Evolutionary conservation across 2,113 vertebrate species (phyloP).

Genomic region (Abramis brama): DNA sequence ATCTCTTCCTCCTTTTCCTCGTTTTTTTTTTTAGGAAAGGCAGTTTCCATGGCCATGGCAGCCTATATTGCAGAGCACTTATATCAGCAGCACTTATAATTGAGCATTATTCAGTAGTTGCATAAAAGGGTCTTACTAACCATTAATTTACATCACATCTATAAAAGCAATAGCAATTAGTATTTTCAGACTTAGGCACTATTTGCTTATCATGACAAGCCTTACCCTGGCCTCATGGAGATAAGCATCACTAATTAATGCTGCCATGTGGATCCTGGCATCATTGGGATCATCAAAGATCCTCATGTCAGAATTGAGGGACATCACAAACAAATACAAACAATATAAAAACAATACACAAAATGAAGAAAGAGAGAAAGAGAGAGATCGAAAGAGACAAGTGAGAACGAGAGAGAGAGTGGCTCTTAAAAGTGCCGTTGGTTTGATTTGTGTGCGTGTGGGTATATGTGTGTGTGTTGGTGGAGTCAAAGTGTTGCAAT

Average conservation of each 20-base stretch:
- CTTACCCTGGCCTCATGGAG: no score
- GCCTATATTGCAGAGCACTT: neutral
- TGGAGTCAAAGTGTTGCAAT: constrained; percentile 4
- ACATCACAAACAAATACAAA: no score
- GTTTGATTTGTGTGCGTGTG: neutral
- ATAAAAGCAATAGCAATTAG: neutral
- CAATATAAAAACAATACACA: no score
- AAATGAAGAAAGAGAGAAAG: neutral
- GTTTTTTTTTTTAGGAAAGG: no score
- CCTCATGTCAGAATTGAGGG: no score
- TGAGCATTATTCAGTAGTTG: neutral
- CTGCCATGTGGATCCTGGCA: no score
- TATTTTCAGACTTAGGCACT: neutral
- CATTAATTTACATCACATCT: neutral
- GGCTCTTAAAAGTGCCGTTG: constrained; percentile 4
- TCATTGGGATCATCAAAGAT: no score
- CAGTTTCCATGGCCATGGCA: neutral
- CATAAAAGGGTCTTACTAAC: constrained; percentile 10
- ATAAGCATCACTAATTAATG: no score
- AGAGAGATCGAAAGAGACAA: neutral
- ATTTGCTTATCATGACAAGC: no score
- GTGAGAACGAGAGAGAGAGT: neutral
- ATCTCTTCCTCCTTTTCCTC: no score
- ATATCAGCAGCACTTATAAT: neutral
- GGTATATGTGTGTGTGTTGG: neutral